A percentile compares a stretch with the other conserved stretches of the same genome.
Conservation (phyloP, 2,797 vertebrate genomes). For the Oryzias sinensis region DNA sequence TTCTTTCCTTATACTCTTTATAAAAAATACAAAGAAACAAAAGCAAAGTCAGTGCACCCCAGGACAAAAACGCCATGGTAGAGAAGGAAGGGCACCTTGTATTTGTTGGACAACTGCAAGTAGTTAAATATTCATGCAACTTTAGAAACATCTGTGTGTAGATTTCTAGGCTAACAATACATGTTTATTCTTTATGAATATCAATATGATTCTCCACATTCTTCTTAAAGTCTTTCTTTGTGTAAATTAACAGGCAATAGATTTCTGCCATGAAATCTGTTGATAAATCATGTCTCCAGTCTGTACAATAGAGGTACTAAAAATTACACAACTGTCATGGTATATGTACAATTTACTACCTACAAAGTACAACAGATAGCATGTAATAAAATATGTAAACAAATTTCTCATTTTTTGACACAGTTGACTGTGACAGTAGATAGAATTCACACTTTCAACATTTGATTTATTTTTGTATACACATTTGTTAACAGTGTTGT, state of each 20-base stretch:
- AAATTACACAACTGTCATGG: slow-evolving; percentile 82
- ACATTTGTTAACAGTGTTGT: slow-evolving; percentile 82
- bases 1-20: slow-evolving; percentile 61
- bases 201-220: slow-evolving; percentile 80
- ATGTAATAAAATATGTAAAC: slow-evolving; percentile 89
- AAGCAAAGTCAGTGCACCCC: slow-evolving; percentile 66
- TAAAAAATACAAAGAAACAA: slow-evolving; percentile 13
- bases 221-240: slow-evolving; percentile 71
- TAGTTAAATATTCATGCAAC: slow-evolving; percentile 96
- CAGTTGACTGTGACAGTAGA: slow-evolving; percentile 84
- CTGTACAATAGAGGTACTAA: slow-evolving; percentile 84
- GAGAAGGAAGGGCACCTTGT: slow-evolving; percentile 83
- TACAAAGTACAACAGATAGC: slow-evolving; percentile 85
- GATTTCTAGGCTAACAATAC: slow-evolving; percentile 95
- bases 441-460: slow-evolving; percentile 84
- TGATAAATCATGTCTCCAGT: slow-evolving; percentile 78
- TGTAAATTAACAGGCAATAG: slow-evolving; percentile 73
- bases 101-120: slow-evolving; percentile 86
- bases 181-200: slow-evolving; percentile 81
- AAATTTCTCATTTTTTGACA: slow-evolving; percentile 79
- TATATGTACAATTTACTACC: slow-evolving; percentile 83
- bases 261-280: slow-evolving; percentile 77
- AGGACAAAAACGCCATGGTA: slow-evolving; percentile 84
- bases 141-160: slow-evolving; percentile 93
- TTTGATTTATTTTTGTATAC: slow-evolving; percentile 83